Base-by-base conservation (phyloP, 2,888 invertebrate genomes). In the Liposcelis brunnea region DNA sequence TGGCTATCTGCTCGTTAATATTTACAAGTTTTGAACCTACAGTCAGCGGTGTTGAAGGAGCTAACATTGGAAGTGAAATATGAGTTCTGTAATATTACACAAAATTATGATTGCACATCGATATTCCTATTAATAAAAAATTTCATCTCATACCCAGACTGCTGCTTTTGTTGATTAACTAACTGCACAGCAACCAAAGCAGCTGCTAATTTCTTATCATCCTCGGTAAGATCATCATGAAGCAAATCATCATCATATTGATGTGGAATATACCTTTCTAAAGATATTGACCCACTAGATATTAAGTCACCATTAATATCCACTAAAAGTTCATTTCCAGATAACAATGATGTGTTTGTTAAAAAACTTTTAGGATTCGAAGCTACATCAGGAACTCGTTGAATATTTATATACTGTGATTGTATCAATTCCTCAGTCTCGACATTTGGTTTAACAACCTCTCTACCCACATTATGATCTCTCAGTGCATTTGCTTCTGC, bases 111-210 rank as follows among this genome's bases (percentile, higher is more conserved):
- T 6, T 14, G 35, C 16, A 35, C 10, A 7, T 35, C 4, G 10
- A 14, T 35, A 7, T 35, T 15, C n/a, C 50, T 21, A 51, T 51
- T n/a, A 50, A 49, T 44, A 50, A 49, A 31, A 49, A 47, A 43
- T 31, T 47, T 42, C 11, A 44, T 18, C 32, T 50, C 48, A 43
- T 51, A 40, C 40, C 40, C 40, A 16, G 40, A 70, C 47, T 71
- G 71, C 33, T 72, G 70, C 50, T 73, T 71, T 49, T 72, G 72
- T 49, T 73, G 72, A 45, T 73, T 72, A 45, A 68, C 71, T 12
- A 74, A 59, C 54, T 75, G 74, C 2, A 74, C 74, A 7, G 73
- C 73, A 14, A 74, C 74, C 44, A 75, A 58, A 18, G 74, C 74
- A 31, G 73, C 72, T 2, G 74, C 74, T 48, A 75, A 58, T 57